Conservation (phyloP, 2,113 vertebrate genomes). For the Eublepharis macularius region DNA sequence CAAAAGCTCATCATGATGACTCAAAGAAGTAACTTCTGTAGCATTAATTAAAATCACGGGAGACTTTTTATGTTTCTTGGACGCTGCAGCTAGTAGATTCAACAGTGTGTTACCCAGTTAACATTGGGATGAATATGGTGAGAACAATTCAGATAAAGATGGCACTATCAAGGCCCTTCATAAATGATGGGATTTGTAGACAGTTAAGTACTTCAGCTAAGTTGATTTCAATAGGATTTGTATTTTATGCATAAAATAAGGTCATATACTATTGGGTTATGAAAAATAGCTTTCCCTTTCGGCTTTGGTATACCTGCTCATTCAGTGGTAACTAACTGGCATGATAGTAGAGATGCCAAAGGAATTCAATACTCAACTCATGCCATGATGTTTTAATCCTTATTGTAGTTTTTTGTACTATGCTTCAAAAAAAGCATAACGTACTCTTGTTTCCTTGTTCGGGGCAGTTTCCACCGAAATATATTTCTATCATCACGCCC, state of each 20-base stretch:
- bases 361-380: too few relatives aligned
- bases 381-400: too few relatives aligned
- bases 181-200: neutral
- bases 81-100: neutral
- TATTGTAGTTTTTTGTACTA: too few relatives aligned
- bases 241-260: neutral
- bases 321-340: neutral
- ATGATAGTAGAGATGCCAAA: too few relatives aligned
- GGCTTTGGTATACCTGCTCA: neutral
- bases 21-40: neutral
- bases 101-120: neutral
- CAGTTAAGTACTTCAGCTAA: neutral
- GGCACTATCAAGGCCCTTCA: neutral
- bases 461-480: too few relatives aligned
- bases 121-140: conserved; percentile 1
- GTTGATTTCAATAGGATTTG: neutral
- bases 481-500: too few relatives aligned
- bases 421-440: too few relatives aligned
- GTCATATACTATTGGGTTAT: neutral
- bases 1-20: neutral
- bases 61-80: neutral
- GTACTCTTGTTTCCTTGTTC: too few relatives aligned
- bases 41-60: conserved; percentile 8
- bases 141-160: neutral
- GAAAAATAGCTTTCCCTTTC: neutral